These are phyloP conservation scores for western clawed frog (Xenopus tropicalis) DNA, from an alignment of 2,113 vertebrate genomes.

Conservation along the genomic window UCB_Xtro_10.0 CM004447.2:97486501-97487000, in stretches of 20 bases:
- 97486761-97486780: conserved; percentile 12
- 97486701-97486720: conserved; percentile 32
- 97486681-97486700: conserved; percentile 25
- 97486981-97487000: neutral
- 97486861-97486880: neutral
- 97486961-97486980: neutral
- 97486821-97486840: conserved; percentile 13
- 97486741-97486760: conserved; percentile 15
- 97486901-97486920: conserved; percentile 8
- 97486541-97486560: neutral
- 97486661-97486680: conserved; percentile 26
- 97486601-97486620: conserved; percentile 22
- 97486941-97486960: neutral
- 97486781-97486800: conserved; percentile 27
- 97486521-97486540: neutral
- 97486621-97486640: conserved; percentile 29
- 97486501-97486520: neutral
- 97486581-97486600: conserved; percentile 10
- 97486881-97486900: neutral
- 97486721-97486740: conserved; percentile 29
- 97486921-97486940: conserved; percentile 1
- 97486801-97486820: conserved; percentile 17
- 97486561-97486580: neutral
- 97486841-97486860: neutral
- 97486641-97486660: conserved; percentile 31